phyloP scores from a whole-genome alignment of 2,797 vertebrate genomes.

The Tympanoctomys barrerae region DNA sequence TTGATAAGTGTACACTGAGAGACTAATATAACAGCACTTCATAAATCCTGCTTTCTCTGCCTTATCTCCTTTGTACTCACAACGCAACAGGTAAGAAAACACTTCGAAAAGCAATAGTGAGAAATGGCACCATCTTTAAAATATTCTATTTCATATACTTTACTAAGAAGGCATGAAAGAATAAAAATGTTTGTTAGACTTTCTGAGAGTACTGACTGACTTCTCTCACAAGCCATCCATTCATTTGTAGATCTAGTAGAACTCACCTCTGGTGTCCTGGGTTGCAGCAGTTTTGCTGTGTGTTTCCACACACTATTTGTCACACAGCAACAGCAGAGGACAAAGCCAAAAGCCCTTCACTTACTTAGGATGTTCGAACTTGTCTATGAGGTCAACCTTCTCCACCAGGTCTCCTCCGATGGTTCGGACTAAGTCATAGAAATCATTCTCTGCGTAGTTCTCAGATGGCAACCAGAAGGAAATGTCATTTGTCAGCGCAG shows the following conservation, averaged over 20 bases:
- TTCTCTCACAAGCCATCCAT: conserved; percentile 47
- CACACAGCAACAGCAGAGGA: conserved; percentile 22
- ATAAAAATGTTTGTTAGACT: not conserved
- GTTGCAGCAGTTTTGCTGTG: not conserved
- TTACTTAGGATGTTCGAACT: conserved; percentile 96
- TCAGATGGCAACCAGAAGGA: conserved; percentile 97
- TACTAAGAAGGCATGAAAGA: conserved; percentile 12
- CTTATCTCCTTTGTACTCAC: not conserved
- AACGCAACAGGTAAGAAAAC: not conserved
- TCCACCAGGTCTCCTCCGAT: conserved; percentile 96
- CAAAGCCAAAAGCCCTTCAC: conserved; percentile 77
- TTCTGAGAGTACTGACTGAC: not conserved
- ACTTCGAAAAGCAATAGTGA: conserved; percentile 1
- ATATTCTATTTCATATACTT: not conserved
- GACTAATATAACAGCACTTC: not conserved
- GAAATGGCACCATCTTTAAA: conserved; percentile 15
- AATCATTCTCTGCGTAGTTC: conserved; percentile 93
- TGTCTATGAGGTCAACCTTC: conserved; percentile 93
- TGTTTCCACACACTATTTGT: conserved; percentile 43
- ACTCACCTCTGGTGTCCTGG: not conserved
- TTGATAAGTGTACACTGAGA: not conserved
- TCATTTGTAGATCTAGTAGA: conserved; percentile 68
- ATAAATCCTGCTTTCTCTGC: not conserved
- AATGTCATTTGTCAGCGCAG: conserved; percentile 95
- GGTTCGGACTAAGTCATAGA: conserved; percentile 95